phyloP scores from a whole-genome alignment of 2,888 invertebrate species.

The Pristionchus maxplancki region DNA sequence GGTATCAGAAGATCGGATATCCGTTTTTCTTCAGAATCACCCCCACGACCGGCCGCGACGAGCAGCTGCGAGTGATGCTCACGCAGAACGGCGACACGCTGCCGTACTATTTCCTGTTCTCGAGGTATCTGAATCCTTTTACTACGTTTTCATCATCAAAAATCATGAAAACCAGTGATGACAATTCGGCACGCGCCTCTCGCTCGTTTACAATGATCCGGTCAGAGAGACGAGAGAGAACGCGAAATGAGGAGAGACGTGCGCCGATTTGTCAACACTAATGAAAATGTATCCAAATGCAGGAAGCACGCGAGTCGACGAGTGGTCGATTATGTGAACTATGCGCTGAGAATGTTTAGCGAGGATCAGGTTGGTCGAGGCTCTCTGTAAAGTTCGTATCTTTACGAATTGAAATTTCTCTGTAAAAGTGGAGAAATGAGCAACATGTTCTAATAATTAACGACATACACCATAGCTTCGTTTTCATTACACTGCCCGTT shows the following conservation, averaged over 20 bases:
- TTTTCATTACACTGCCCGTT: no score
- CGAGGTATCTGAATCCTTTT: conserved; percentile 1
- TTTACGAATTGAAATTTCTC: no score
- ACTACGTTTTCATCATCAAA: no score
- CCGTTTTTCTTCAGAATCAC: background rate
- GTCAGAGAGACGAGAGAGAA: no score
- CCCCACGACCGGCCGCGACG: background rate
- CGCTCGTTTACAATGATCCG: no score
- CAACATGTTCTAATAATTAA: no score
- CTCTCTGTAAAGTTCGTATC: no score
- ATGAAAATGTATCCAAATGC: background rate
- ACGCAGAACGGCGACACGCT: conserved; percentile 17
- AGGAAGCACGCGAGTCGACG: background rate
- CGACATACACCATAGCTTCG: no score
- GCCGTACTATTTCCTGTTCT: conserved; percentile 26
- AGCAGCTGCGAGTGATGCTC: background rate
- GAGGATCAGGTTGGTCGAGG: conserved; percentile 33
- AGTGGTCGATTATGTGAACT: conserved; percentile 37
- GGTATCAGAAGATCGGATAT: no score
- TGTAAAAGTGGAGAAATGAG: no score
- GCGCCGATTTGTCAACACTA: background rate
- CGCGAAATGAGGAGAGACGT: background rate
- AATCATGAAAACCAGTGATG: no score
- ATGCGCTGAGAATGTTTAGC: conserved; percentile 21
- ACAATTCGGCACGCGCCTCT: no score